These are phyloP conservation scores for Sparidentex hasta DNA, from an alignment of 2,797 vertebrate genomes.

Conservation along the genomic window DNA sequence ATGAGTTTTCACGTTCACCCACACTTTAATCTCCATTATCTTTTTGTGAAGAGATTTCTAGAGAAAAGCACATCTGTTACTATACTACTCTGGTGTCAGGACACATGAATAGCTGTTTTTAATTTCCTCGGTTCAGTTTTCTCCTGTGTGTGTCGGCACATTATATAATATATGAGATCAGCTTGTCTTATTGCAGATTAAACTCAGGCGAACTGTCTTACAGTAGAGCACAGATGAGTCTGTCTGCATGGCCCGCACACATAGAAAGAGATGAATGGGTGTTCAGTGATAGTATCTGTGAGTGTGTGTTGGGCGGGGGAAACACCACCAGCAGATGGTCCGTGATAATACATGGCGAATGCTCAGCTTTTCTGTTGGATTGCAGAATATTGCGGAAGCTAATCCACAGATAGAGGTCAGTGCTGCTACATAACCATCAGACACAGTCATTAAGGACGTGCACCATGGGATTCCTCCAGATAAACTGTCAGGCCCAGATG, in stretches of 20 bases:
- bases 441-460: slow-evolving; percentile 3
- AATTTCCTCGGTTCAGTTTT: not conserved
- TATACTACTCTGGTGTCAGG: no score
- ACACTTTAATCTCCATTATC: slow-evolving; percentile 26
- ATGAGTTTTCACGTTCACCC: not conserved
- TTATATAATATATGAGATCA: slow-evolving; percentile 64
- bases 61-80: slow-evolving; percentile 3
- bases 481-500: slow-evolving; percentile 7
- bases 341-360: slow-evolving; percentile 54
- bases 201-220: slow-evolving; percentile 25
- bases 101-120: not conserved
- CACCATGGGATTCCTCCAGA: slow-evolving; percentile 10
- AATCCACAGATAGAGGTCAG: slow-evolving; percentile 47
- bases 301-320: not conserved
- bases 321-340: slow-evolving; percentile 67
- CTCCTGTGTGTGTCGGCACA: slow-evolving; percentile 11
- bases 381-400: slow-evolving; percentile 52
- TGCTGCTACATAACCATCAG: slow-evolving; percentile 1
- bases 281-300: not conserved
- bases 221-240: slow-evolving; percentile 19
- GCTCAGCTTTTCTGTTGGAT: slow-evolving; percentile 67
- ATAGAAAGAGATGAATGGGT: not conserved
- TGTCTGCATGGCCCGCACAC: not conserved
- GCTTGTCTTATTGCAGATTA: slow-evolving; percentile 57
- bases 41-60: not conserved